Base-by-base conservation (phyloP, 2,113 vertebrate species). In the Ceyx margarethae region DNA sequence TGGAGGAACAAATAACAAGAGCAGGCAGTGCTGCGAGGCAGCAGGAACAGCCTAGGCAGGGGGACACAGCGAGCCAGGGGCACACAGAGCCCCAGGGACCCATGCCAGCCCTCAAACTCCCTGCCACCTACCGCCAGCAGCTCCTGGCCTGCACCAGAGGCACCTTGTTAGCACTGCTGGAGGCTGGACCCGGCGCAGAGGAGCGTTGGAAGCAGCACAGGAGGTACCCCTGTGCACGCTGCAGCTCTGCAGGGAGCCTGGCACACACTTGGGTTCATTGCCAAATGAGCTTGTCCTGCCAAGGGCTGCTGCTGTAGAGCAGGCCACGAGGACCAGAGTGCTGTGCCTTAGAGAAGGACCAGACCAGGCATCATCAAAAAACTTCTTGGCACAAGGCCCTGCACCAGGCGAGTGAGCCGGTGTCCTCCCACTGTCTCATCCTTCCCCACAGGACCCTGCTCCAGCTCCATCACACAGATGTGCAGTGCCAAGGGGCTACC, bases 361-460 rank as follows among this genome's bases (percentile, higher is more conserved):
- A 11, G 2, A 28, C 15, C 46, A 25, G 13, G 11, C 33, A 68
- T 19, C 1, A 0, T 50, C 26, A 81, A 11, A 61, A 79, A 21
- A 6, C 26, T 45, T 48, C 53, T 60, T 20, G 37, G 57, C 28
- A 22, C 13, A 7, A 8, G 26, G 29, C 40, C 72, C 80, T 48
- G 45, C 17, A 7, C 4, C 29, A 0, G 0, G 0, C 4, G 3
- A 42, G 22, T 2, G 1, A 82, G 23, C 19, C 3, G 1, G 22
- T 1, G 11, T 54, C 56, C 42, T 60, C 66, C 21, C 22, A 5
- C 20, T 1, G 0, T 19, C 58, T 48, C 23, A 6, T 28, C 23
- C 5, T 23, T 51, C 6, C 28, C 37, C 23, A 11, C 11, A 25
- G 68, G 21, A 81, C 23, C 31, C 57, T 33, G 25, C 35, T 76